phyloP scores from a whole-genome alignment of 2,797 vertebrate genomes.

The Pseudochaenichthys georgianus region DNA sequence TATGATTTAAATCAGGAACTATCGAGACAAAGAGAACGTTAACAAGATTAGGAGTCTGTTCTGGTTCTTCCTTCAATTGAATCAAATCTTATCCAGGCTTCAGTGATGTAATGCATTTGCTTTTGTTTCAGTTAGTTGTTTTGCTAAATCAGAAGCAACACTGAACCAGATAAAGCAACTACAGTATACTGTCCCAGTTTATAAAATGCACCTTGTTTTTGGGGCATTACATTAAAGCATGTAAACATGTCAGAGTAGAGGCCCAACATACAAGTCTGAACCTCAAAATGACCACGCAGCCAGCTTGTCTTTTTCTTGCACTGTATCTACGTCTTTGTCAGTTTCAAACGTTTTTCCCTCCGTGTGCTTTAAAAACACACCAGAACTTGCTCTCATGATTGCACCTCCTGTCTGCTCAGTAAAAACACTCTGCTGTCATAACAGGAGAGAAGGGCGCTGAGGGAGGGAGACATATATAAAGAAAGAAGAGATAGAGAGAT shows the following conservation, averaged over 20 bases:
- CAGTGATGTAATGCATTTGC: too few species aligned
- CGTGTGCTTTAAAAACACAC: conserved; percentile 6
- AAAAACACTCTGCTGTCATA: conserved; percentile 62
- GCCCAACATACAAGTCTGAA: too few species aligned
- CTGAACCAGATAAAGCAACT: too few species aligned
- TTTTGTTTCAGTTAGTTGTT: too few species aligned
- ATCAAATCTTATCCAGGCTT: too few species aligned
- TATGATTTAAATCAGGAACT: not conserved
- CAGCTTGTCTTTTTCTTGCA: not conserved
- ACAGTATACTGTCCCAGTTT: too few species aligned
- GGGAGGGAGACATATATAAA: conserved; percentile 16
- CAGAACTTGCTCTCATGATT: conserved; percentile 22
- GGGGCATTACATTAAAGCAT: too few species aligned
- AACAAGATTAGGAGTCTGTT: not conserved
- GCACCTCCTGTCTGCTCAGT: conserved; percentile 36
- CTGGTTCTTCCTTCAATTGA: too few species aligned
- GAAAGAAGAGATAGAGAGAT: conserved; percentile 31
- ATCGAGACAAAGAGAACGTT: too few species aligned
- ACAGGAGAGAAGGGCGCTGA: conserved; percentile 19
- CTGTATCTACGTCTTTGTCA: conserved; percentile 9
- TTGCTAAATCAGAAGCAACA: too few species aligned
- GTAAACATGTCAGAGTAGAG: too few species aligned
- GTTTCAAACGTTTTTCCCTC: not conserved
- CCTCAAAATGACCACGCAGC: conserved; percentile 2
- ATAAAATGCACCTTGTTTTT: not conserved